phyloP scores from a whole-genome alignment of 2,797 vertebrate species.

The Clangula hyemalis region DNA sequence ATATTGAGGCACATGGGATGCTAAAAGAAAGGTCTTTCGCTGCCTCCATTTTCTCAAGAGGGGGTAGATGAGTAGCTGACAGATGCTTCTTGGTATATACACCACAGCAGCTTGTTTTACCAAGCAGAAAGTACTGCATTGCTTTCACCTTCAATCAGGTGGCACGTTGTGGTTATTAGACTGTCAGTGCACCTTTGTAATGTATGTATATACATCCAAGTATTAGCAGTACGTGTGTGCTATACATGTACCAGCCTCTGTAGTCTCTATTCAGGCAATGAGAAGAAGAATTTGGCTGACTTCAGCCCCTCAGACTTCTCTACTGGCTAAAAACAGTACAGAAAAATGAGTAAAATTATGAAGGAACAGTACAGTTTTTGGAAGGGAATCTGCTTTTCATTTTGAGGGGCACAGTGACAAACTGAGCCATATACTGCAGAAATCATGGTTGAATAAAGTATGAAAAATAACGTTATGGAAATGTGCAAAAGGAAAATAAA shows the following conservation, averaged over 20 bases:
- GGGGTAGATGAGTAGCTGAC: neutral
- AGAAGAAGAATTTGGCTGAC: neutral
- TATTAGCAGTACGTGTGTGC: neutral
- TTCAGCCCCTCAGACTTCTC: neutral
- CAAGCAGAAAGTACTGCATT: neutral
- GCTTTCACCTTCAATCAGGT: neutral
- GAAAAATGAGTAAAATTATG: neutral
- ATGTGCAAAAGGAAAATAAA: neutral
- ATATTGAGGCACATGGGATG: neutral
- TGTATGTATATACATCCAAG: too few species aligned
- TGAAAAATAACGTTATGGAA: neutral
- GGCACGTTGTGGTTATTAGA: neutral
- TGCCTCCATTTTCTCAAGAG: neutral
- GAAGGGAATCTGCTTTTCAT: neutral
- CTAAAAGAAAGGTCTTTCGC: neutral
- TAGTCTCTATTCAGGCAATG: too few species aligned
- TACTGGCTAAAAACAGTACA: neutral
- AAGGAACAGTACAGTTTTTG: neutral
- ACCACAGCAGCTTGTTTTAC: too few species aligned
- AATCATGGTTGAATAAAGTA: neutral
- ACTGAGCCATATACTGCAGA: neutral
- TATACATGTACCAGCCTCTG: neutral
- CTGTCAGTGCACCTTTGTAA: neutral
- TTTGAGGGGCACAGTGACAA: neutral
- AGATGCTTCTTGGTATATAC: neutral